Evolutionary conservation across 2,797 vertebrate species (phyloP), one percentile per base, ranked within the genome.

Genomic region (Falco columbarius): DNA sequence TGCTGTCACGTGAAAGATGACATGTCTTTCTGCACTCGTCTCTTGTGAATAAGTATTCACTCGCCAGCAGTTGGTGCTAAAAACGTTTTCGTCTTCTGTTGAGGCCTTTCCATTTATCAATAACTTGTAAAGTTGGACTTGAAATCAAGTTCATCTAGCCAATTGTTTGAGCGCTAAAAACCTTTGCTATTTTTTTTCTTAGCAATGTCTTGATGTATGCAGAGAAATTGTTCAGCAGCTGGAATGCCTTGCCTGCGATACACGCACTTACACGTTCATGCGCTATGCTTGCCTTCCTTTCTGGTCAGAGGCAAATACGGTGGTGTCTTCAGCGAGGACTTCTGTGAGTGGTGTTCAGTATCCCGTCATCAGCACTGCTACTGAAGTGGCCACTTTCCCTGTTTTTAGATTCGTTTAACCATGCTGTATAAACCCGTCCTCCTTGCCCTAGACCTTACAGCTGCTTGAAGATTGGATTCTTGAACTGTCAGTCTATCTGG

Each of bases 21-120:
- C 0, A 0, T 27, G 21, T 73, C 66, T 70, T 85, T 58, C 29
- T 68, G 0, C n/a, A 58, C 12, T 86, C 0, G 1, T 40, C 26
- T 87, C 40, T 68, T 62, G 16, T 4, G 3, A 86, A 4, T 62
- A 52, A 86, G 47, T 72, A 44, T 66, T 89, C 34, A 67, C 21
- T 82, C 92, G 51, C 34, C 29, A 68, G 75, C 59, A 93, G 54
- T 9, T 82, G 77, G 90, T 93, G 84, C 94, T 95, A 94, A 74
- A 89, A 87, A 70, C 4, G 5, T 76, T 89, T 89, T 79, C 1
- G 0, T 71, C 36, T 62, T 89, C 72, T 11, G 15, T 14, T 51
- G 70, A 65, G 40, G 80, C 80, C 38, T 72, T 77, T 89, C 14
- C 38, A 15, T 61, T 81, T 62, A 47, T 75, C 56, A 51, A 70